Evolutionary conservation across 2,888 invertebrate genomes (phyloP).

Genomic region (Ochropleura plecta): DNA sequence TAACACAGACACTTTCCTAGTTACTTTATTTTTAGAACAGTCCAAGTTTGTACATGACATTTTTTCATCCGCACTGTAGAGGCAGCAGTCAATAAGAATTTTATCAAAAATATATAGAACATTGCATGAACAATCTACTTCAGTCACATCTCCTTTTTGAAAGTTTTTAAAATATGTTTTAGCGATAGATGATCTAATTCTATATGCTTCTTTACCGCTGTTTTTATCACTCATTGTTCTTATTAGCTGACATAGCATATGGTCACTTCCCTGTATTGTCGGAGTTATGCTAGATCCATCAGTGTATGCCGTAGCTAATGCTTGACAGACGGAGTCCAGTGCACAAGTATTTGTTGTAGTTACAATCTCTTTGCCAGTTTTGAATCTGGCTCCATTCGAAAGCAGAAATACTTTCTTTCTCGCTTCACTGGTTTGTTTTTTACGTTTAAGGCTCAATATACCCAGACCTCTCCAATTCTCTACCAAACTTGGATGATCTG

Average conservation of each 20-base stretch:
- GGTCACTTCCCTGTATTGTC: slow-evolving; percentile 32
- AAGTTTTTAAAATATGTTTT: slow-evolving; percentile 42
- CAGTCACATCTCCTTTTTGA: slow-evolving; percentile 27
- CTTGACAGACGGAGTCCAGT: slow-evolving; percentile 32
- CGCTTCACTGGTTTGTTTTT: slow-evolving; percentile 11
- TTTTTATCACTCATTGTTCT: slow-evolving; percentile 31
- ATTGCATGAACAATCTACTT: slow-evolving; percentile 42
- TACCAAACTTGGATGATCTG: slow-evolving; percentile 11
- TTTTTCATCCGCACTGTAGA: slow-evolving; percentile 20
- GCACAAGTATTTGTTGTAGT: slow-evolving; percentile 43
- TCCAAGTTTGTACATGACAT: slow-evolving; percentile 20
- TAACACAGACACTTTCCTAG: not conserved
- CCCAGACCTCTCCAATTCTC: slow-evolving; percentile 14
- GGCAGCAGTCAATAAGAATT: slow-evolving; percentile 32
- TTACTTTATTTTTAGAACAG: not conserved
- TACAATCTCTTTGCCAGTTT: slow-evolving; percentile 23
- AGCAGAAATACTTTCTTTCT: slow-evolving; percentile 27
- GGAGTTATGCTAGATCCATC: slow-evolving; percentile 40
- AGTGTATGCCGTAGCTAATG: slow-evolving; percentile 36
- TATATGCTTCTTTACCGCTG: slow-evolving; percentile 14
- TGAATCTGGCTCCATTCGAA: slow-evolving; percentile 34
- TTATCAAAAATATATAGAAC: slow-evolving; percentile 38
- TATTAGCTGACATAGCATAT: slow-evolving; percentile 35
- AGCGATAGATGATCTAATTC: slow-evolving; percentile 36
- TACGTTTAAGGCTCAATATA: slow-evolving; percentile 4